phyloP scores from a whole-genome alignment of 1,140 invertebrate species.

The Vanessa tameamea region DNA sequence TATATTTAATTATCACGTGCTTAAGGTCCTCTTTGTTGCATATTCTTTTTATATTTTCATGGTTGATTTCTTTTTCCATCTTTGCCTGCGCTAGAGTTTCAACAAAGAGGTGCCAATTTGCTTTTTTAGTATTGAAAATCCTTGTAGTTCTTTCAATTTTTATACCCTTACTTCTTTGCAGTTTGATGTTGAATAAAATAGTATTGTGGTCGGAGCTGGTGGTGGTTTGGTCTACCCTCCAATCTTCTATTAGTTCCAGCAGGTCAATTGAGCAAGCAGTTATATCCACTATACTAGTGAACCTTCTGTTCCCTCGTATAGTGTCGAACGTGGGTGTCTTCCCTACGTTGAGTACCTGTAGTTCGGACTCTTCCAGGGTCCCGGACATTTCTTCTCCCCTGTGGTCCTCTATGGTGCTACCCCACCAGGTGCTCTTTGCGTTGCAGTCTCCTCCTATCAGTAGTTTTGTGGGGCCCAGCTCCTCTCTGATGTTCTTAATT shows the following conservation, averaged over 20 bases:
- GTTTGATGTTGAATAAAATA: no score
- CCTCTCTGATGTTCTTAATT: neutral
- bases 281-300: slow-evolving; percentile 40
- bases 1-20: neutral
- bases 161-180: no score
- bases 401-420: slow-evolving; percentile 16
- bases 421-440: slow-evolving; percentile 42
- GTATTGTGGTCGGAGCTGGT: no score
- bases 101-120: neutral
- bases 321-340: slow-evolving; percentile 42
- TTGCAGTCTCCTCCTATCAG: slow-evolving; percentile 39
- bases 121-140: slow-evolving; percentile 13
- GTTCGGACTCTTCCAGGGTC: slow-evolving; percentile 17
- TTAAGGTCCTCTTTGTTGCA: slow-evolving; percentile 6
- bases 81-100: slow-evolving; percentile 12
- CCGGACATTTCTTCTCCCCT: slow-evolving; percentile 31
- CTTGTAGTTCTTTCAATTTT: neutral
- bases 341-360: slow-evolving; percentile 40
- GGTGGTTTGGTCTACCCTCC: no score
- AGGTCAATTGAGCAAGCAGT: slow-evolving; percentile 33
- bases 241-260: no score
- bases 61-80: no score
- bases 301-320: slow-evolving; percentile 24
- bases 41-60: slow-evolving; percentile 27
- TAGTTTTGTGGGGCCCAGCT: neutral